Evolutionary conservation across 37 sponge, comb jelly and placozoan genomes (phyloP).

Genomic region (Cliona cf. orientalis): DNA sequence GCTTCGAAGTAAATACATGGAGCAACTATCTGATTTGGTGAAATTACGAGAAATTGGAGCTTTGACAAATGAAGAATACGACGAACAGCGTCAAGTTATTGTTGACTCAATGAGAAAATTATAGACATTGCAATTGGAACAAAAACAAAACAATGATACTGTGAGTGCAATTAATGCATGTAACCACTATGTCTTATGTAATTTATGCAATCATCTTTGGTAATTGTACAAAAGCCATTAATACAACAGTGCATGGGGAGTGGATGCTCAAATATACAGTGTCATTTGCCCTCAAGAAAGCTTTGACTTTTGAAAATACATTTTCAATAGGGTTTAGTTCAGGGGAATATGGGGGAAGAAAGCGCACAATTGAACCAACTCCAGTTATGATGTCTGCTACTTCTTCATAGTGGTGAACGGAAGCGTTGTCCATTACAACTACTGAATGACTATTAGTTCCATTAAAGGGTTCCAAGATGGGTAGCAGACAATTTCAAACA

Average conservation of each 20-base stretch:
- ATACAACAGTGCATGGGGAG: not conserved
- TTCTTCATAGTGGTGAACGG: not conserved
- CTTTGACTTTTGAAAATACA: not conserved
- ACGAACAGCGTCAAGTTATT: not conserved
- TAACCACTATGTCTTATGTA: not conserved
- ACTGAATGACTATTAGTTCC: not conserved
- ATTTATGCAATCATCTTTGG: too few relatives aligned
- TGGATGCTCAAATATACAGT: not conserved
- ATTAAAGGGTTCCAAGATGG: not conserved
- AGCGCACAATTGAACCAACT: not conserved
- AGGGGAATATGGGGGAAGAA: not conserved
- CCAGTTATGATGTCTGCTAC: constrained; percentile 1
- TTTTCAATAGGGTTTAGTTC: not conserved
- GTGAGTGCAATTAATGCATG: not conserved
- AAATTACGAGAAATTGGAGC: not conserved
- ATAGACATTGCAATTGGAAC: too few relatives aligned
- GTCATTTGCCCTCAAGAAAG: not conserved
- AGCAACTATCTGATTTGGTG: not conserved
- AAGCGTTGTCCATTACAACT: not conserved
- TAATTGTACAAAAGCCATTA: not conserved
- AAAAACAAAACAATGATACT: not conserved
- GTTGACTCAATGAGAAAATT: not conserved
- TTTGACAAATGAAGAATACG: not conserved
- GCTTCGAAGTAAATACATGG: not conserved
- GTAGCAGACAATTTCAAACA: not conserved